Conservation (phyloP, 2,113 vertebrate genomes). For the Poeciliopsis prolifica region DNA sequence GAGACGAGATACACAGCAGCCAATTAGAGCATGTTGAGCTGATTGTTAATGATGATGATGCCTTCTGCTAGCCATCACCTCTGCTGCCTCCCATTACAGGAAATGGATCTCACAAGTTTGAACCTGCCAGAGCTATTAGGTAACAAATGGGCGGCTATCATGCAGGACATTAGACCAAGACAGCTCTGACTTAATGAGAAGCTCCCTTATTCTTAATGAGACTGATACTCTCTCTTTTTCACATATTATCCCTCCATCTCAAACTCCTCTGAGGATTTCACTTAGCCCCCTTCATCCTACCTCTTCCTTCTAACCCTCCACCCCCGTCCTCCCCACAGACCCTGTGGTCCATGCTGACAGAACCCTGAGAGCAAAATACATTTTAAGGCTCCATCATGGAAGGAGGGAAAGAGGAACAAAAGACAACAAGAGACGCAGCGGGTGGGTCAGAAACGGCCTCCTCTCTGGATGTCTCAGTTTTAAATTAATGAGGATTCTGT, state of each 20-base stretch:
- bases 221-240: constrained; percentile 38
- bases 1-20: constrained; percentile 80
- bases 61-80: constrained; percentile 81
- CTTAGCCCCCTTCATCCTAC: constrained; percentile 8
- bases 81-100: constrained; percentile 91
- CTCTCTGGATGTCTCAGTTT: constrained; percentile 82
- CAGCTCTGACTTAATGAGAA: constrained; percentile 87
- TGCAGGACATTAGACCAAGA: constrained; percentile 88
- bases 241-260: constrained; percentile 57
- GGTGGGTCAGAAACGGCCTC: constrained; percentile 58
- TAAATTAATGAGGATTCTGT: constrained; percentile 94
- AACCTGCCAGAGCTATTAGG: constrained; percentile 92
- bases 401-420: constrained; percentile 38
- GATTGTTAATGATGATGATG: constrained; percentile 85
- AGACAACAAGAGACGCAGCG: constrained; percentile 57
- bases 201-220: constrained; percentile 70
- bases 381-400: constrained; percentile 90
- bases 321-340: constrained; percentile 35
- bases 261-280: constrained; percentile 52
- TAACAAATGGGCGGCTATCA: constrained; percentile 93
- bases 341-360: constrained; percentile 91
- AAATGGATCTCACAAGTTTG: constrained; percentile 90
- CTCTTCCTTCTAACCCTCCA: neutral
- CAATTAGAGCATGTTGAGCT: constrained; percentile 88
- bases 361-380: constrained; percentile 89